phyloP scores from a whole-genome alignment of 2,888 invertebrate species.

The Synanthedon vespiformis region DNA sequence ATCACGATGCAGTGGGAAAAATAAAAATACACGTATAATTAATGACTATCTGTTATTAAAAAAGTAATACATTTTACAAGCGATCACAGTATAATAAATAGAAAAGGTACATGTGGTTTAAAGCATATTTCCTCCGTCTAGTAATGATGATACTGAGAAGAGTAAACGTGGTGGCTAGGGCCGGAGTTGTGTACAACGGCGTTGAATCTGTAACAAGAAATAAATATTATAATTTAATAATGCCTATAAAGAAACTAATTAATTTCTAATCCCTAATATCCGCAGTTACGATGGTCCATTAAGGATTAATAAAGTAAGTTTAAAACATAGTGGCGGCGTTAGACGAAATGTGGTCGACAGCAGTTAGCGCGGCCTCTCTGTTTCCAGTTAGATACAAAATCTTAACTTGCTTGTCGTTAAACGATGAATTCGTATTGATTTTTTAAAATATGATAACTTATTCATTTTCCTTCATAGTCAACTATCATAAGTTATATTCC shows the following conservation, averaged over 20 bases:
- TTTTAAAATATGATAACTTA: no score
- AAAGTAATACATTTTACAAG: slow-evolving; percentile 17
- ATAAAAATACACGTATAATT: slow-evolving; percentile 2
- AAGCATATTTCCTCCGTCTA: slow-evolving; percentile 20
- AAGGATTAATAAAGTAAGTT: not conserved
- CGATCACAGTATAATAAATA: slow-evolving; percentile 49
- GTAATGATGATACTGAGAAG: slow-evolving; percentile 50
- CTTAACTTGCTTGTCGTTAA: no score
- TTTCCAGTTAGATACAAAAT: no score
- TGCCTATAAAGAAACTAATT: not conserved
- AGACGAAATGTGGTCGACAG: no score
- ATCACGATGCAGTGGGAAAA: not conserved
- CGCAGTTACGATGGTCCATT: not conserved
- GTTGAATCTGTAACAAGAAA: slow-evolving; percentile 52
- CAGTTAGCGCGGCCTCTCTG: no score
- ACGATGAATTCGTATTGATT: no score
- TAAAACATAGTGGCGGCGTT: not conserved
- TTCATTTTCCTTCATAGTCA: no score
- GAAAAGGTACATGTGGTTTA: slow-evolving; percentile 29
- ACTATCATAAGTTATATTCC: no score
- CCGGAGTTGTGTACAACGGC: slow-evolving; percentile 63
- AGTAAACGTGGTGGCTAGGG: slow-evolving; percentile 56
- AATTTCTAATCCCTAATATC: not conserved
- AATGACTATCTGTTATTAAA: slow-evolving; percentile 16
- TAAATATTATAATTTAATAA: not conserved